Base-by-base conservation (phyloP, 2,888 invertebrate species). In the Scaptomyza flava region DNA sequence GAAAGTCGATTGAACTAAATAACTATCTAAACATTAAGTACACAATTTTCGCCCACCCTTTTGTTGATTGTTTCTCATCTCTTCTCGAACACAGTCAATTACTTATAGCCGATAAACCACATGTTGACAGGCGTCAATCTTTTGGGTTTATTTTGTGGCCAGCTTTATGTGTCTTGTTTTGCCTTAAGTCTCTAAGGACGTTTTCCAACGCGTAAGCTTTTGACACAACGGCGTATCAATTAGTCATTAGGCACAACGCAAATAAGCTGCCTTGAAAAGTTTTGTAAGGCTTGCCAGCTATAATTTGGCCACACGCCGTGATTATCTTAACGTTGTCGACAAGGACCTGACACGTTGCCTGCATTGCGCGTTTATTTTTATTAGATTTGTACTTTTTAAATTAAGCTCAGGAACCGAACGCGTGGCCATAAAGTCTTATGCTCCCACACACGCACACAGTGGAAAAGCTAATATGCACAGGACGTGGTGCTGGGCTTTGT, bases 391-490 rank as follows among this genome's bases (percentile, higher is more conserved):
- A 61, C 69, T 85, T 87, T 41, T 82, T 77, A 85, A 82, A 79
- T 81, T 77, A 85, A 77, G 66, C 63, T 57, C 73, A 53, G 51
- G 46, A 66, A 59, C 66, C 30, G 57, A 64, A 65, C 78, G 70
- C 78, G 78, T 86, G 77, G 77, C 72, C 67, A 79, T 82, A 67
- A 82, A 82, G 68, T 87, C 87, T 87, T 70, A 85, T 74, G 74
- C 50, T 42, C 64, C 38, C 46, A 60, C 43, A 45, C 36, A 20
- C 27, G 42, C n/a, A 54, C 42, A 14, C 45, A 43, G 20, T 9
- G 17, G 30, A 6, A 42, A 42, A 43, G 33, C 31, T 38, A 41
- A 53, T 57, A 14, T 12, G 59, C 46, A n/a, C 41, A 36, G 45
- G 42, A 63, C 47, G 20, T 41, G 27, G 48, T 11, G 23, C n/a